phyloP scores from a whole-genome alignment of 2,888 invertebrate genomes.

The Agriotes lineatus region DNA sequence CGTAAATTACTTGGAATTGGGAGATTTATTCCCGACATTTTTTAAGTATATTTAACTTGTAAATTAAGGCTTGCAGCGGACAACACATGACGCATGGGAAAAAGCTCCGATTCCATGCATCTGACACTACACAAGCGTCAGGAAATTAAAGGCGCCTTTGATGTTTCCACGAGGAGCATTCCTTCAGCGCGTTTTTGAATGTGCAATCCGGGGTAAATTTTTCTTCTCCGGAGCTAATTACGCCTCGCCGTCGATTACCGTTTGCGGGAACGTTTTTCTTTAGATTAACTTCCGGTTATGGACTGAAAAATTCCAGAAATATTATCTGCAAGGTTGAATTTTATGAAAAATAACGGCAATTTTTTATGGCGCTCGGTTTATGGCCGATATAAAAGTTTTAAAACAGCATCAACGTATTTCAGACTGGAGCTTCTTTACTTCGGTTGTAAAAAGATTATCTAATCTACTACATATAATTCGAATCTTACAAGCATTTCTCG shows the following conservation, averaged over 20 bases:
- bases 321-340: conserved; percentile 19
- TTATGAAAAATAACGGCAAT: conserved; percentile 10
- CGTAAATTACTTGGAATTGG: conserved; percentile 41
- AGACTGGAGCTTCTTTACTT: background rate
- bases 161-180: too few relatives aligned
- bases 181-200: too few relatives aligned
- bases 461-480: background rate
- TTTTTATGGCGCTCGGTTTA: conserved; percentile 4
- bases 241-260: too few relatives aligned
- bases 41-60: conserved; percentile 41
- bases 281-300: background rate
- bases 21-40: conserved; percentile 34
- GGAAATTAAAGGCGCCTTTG: background rate
- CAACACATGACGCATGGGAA: conserved; percentile 20
- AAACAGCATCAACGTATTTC: background rate
- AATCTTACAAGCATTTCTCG: too few relatives aligned
- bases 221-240: too few relatives aligned
- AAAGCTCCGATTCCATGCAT: conserved; percentile 2
- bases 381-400: conserved; percentile 8
- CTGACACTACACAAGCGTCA: conserved; percentile 3
- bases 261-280: background rate
- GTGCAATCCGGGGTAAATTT: too few relatives aligned
- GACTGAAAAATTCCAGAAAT: background rate
- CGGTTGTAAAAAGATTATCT: conserved; percentile 9
- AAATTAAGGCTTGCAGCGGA: conserved; percentile 33